Evolutionary conservation across 1,140 invertebrate species (phyloP), one percentile per base, ranked within the genome.

Genomic region (Panagrolaimus sp.): DNA sequence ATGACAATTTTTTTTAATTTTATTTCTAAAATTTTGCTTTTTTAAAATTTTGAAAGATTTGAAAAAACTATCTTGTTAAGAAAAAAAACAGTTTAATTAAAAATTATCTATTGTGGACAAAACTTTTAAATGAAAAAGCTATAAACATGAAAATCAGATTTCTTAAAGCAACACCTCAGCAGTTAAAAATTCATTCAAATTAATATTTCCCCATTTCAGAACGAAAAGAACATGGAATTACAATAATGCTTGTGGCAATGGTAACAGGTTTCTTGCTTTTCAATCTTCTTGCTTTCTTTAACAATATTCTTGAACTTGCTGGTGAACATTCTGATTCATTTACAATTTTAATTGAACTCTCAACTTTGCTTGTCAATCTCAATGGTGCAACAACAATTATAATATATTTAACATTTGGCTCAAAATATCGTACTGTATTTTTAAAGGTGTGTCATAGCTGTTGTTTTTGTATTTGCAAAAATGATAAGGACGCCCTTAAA

Each of bases 171-270:
- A n/a, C n/a, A n/a, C n/a, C n/a, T n/a, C n/a, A n/a, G n/a, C n/a
- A n/a, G n/a, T n/a, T n/a, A n/a, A 45, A 65, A 44, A 38, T 2
- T 43, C 27, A 9, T 42, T 5, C 20, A 53, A 20, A 57, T 57
- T 57, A 20, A 57, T n/a, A 9, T 70, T 20, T 69, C n/a, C n/a
- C n/a, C n/a, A n/a, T 71, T 70, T 70, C 23, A 70, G 68, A 53
- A n/a, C 68, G 66, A 66, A 70, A 70, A 61, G 65, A 68, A 23
- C 64, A 69, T 27, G 44, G 44, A 25, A 72, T 66, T 20, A 65
- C 70, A 23, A 53, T 72, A 9, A 72, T 72, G 70, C 57, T 72
- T 14, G 27, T 72, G 53, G 70, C 70, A 31, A 67, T 72, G 25
- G 69, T 72, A 14, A 27, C 57, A 0, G 70, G 53, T 0, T 72